Conservation (phyloP, 2,888 invertebrate species). For the Lutraria lutraria region DNA sequence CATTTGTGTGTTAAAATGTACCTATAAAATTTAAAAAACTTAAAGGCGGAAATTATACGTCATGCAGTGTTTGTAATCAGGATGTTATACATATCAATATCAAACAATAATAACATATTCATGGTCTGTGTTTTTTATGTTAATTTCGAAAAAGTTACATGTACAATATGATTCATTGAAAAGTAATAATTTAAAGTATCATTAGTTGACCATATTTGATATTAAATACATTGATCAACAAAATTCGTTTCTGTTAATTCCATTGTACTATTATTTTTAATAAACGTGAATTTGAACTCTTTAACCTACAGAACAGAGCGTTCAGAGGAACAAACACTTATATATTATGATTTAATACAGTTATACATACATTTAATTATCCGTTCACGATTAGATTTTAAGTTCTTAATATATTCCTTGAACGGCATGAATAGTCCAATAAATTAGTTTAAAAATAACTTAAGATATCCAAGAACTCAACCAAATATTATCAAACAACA, state of each 20-base stretch:
- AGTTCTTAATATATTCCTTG: neutral
- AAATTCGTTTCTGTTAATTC: neutral
- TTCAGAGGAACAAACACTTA: neutral
- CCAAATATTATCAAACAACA: neutral
- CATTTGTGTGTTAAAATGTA: no score
- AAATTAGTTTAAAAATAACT: neutral
- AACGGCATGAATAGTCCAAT: neutral
- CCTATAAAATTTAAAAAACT: no score
- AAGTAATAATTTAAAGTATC: no score
- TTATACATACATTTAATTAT: neutral
- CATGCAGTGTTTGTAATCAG: no score
- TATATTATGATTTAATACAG: neutral
- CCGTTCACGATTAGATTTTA: neutral
- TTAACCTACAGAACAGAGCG: neutral
- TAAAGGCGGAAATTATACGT: no score
- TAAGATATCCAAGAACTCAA: neutral
- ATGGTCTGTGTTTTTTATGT: no score
- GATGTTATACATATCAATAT: no score
- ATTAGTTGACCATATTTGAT: no score
- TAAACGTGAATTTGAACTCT: neutral
- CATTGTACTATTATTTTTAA: neutral
- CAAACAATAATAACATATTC: no score
- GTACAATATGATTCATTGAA: no score
- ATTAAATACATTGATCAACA: neutral
- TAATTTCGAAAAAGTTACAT: no score